Evolutionary conservation across 2,797 vertebrate genomes (phyloP).

Genomic region (Numenius phaeopus): DNA sequence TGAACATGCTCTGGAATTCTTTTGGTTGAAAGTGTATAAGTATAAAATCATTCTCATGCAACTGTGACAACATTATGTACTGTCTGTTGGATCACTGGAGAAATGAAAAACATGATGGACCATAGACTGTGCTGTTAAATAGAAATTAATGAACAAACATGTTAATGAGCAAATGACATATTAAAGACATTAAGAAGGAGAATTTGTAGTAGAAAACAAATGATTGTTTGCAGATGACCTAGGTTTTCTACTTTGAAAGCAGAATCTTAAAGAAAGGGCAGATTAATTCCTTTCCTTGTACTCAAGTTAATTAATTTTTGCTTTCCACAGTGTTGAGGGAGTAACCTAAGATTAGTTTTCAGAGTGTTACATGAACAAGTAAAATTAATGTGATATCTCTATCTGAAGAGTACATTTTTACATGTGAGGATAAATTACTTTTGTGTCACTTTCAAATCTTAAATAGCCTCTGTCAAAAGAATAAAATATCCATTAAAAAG

Average conservation of each 20-base stretch:
- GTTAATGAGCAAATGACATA: background rate
- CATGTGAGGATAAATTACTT: conserved; percentile 52
- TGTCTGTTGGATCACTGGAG: background rate
- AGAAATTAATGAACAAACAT: background rate
- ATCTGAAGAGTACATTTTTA: conserved; percentile 51
- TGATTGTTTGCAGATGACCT: background rate
- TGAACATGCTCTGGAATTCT: background rate
- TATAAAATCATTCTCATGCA: background rate
- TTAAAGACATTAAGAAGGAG: background rate
- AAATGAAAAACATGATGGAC: conserved; percentile 2
- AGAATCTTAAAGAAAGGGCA: background rate
- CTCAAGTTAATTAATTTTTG: conserved; percentile 38
- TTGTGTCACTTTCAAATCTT: conserved; percentile 63
- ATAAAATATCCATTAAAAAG: conserved; percentile 72
- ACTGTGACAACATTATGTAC: background rate
- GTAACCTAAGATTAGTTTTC: conserved; percentile 56
- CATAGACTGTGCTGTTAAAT: background rate
- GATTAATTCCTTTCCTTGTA: conserved; percentile 36
- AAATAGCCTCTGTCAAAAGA: conserved; percentile 58
- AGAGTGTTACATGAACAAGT: conserved; percentile 52
- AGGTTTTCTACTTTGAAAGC: background rate
- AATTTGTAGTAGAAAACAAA: background rate
- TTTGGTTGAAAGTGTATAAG: conserved; percentile 6
- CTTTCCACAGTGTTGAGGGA: conserved; percentile 38
- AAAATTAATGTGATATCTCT: conserved; percentile 58